Evolutionary conservation across 2,888 invertebrate genomes (phyloP).

Genomic region (Endotricha flammealis): DNA sequence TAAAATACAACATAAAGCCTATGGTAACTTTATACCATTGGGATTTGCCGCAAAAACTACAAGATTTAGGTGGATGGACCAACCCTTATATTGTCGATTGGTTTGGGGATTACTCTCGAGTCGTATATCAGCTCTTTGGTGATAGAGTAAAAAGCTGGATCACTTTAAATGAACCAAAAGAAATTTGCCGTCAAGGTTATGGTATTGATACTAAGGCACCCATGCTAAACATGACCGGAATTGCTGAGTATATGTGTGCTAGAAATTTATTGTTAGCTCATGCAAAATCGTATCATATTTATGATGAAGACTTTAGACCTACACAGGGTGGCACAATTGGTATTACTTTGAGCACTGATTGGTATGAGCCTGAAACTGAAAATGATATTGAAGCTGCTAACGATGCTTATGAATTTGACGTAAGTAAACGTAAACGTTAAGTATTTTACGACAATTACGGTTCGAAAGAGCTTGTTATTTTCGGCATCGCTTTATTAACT

Average conservation of each 20-base stretch:
- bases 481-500: too few species aligned
- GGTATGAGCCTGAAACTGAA: conserved; percentile 20
- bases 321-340: conserved; percentile 20
- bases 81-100: conserved; percentile 41
- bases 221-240: conserved; percentile 28
- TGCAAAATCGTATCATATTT: conserved; percentile 26
- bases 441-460: too few species aligned
- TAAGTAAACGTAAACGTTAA: too few species aligned
- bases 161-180: conserved; percentile 65
- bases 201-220: not conserved
- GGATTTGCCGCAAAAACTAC: conserved; percentile 59
- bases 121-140: conserved; percentile 41
- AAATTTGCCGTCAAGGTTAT: conserved; percentile 33
- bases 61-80: conserved; percentile 58
- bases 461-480: too few species aligned
- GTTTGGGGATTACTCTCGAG: conserved; percentile 45
- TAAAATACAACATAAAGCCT: conserved; percentile 73
- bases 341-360: conserved; percentile 11
- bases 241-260: conserved; percentile 58
- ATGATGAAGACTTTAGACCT: conserved; percentile 23
- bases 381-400: conserved; percentile 70
- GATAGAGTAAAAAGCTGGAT: conserved; percentile 55
- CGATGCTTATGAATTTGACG: conserved; percentile 54
- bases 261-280: conserved; percentile 27
- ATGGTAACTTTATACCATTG: conserved; percentile 66